phyloP scores from a whole-genome alignment of 2,888 invertebrate species.

The Clivina fossor region DNA sequence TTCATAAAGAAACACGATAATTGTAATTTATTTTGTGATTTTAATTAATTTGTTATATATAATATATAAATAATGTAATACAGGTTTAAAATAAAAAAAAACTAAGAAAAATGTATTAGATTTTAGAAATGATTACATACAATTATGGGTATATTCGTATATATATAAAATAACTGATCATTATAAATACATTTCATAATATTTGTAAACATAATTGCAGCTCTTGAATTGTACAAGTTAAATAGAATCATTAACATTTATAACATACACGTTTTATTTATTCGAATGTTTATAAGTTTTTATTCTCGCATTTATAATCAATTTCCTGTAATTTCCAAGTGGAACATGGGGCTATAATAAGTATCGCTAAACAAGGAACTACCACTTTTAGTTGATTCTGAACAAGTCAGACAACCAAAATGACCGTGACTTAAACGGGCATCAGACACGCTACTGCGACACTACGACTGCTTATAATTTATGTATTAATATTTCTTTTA shows the following conservation, averaged over 20 bases:
- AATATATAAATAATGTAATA: conserved; percentile 18
- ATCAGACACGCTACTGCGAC: too few relatives aligned
- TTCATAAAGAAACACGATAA: too few relatives aligned
- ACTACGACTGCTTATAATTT: too few relatives aligned
- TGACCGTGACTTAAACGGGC: too few relatives aligned
- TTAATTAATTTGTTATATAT: conserved; percentile 22
- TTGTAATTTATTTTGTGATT: conserved; percentile 29
- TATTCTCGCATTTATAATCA: too few relatives aligned
- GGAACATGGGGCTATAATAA: too few relatives aligned
- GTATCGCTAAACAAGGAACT: too few relatives aligned
- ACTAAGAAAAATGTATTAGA: conserved; percentile 29
- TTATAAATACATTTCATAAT: conserved; percentile 35
- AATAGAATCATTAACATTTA: conserved; percentile 34
- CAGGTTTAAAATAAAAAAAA: conserved; percentile 12
- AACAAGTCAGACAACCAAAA: too few relatives aligned
- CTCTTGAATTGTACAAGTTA: conserved; percentile 33
- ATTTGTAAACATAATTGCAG: conserved; percentile 34
- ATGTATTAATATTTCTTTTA: too few relatives aligned
- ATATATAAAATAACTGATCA: conserved; percentile 31
- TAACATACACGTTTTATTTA: conserved; percentile 25
- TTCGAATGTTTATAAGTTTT: too few relatives aligned
- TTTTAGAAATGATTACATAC: conserved; percentile 28
- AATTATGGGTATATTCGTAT: conserved; percentile 30
- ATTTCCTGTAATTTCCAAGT: too few relatives aligned
- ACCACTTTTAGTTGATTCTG: too few relatives aligned